These are phyloP conservation scores for Apotomis betuletana DNA, from an alignment of 2,888 invertebrate species.

Conservation along the genomic window DNA sequence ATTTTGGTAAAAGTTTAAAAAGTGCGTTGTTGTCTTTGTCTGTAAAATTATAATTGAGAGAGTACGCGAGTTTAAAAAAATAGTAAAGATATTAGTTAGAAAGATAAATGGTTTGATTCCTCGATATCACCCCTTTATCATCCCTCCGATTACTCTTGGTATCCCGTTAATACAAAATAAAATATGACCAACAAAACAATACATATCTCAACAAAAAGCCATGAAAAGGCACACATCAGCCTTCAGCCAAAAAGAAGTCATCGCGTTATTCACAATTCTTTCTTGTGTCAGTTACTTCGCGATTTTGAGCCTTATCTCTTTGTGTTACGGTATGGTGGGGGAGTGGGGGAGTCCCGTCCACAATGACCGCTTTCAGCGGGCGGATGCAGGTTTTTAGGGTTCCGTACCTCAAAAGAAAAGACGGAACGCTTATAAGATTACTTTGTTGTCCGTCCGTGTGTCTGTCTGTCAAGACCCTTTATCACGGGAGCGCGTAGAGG, in stretches of 20 bases:
- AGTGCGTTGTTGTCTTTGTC: too few relatives aligned
- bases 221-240: constrained; percentile 49
- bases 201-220: constrained; percentile 43
- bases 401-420: too few relatives aligned
- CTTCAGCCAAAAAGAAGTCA: constrained; percentile 53
- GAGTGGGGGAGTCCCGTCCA: constrained; percentile 44
- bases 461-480: too few relatives aligned
- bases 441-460: too few relatives aligned
- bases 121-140: too few relatives aligned
- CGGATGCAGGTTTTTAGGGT: constrained; percentile 75
- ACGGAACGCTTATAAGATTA: too few relatives aligned
- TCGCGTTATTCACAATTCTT: constrained; percentile 59
- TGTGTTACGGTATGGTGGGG: constrained; percentile 49
- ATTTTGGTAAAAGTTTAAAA: too few relatives aligned
- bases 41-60: too few relatives aligned
- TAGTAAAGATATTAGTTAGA: too few relatives aligned
- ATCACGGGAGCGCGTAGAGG: too few relatives aligned
- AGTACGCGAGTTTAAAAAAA: too few relatives aligned
- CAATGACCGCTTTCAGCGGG: constrained; percentile 76
- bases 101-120: too few relatives aligned
- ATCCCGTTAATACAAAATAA: background rate
- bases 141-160: background rate
- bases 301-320: constrained; percentile 54
- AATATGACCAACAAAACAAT: constrained; percentile 43
- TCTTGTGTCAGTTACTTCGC: background rate